phyloP scores from a whole-genome alignment of 2,113 vertebrate species.

The Rhabdornis inornatus region DNA sequence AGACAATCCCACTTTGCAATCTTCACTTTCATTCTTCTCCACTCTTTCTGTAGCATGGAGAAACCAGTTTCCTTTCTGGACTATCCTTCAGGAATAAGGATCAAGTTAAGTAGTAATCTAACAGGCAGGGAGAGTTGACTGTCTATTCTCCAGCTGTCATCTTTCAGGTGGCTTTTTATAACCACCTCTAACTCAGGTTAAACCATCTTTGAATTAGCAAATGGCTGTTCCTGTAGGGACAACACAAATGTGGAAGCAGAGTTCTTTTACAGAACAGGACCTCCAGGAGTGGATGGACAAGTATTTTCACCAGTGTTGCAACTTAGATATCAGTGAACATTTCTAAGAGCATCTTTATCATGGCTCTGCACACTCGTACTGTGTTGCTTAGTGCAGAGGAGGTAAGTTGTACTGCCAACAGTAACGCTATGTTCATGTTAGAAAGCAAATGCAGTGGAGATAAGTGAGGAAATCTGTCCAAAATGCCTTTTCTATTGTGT shows the following conservation, averaged over 20 bases:
- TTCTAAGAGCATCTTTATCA: background rate
- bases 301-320: background rate
- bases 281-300: background rate
- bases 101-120: background rate
- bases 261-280: background rate
- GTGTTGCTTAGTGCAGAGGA: background rate
- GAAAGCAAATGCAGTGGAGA: background rate
- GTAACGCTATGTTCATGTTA: background rate
- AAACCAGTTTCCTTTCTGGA: background rate
- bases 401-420: background rate
- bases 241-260: background rate
- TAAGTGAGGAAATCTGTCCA: background rate
- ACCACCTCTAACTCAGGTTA: background rate
- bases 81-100: background rate
- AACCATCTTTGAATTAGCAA: background rate
- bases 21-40: background rate
- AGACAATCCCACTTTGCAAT: background rate
- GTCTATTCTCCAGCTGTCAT: background rate
- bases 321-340: background rate
- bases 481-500: background rate
- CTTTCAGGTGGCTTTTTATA: background rate
- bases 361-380: background rate
- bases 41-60: background rate
- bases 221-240: background rate
- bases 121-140: background rate